These are phyloP conservation scores for Plutomurus gul DNA, from an alignment of 1,140 invertebrate species.

Conservation along the genomic window DNA sequence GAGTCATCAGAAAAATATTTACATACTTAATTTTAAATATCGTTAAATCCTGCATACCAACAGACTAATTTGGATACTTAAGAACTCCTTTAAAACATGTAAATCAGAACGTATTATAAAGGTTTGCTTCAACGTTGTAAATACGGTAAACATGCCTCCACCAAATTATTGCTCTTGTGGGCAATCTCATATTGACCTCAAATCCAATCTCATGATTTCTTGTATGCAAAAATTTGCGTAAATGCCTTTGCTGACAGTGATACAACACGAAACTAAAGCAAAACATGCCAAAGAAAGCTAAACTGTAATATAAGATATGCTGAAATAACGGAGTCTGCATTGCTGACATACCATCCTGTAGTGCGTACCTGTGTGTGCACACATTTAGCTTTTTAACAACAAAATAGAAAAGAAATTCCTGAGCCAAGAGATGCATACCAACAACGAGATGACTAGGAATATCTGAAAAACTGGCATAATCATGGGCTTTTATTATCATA, in stretches of 20 bases:
- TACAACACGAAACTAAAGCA: neutral
- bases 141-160: too few relatives aligned
- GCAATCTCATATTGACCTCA: too few relatives aligned
- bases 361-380: neutral
- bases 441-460: too few relatives aligned
- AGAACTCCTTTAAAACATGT: too few relatives aligned
- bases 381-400: neutral
- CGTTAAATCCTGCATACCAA: too few relatives aligned
- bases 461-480: neutral
- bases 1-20: too few relatives aligned
- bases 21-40: too few relatives aligned
- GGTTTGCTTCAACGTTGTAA: too few relatives aligned
- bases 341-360: neutral
- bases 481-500: neutral
- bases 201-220: neutral
- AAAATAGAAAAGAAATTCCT: slow-evolving; percentile 12
- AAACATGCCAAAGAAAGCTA: neutral
- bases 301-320: neutral
- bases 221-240: too few relatives aligned
- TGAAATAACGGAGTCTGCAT: neutral
- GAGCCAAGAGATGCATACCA: neutral
- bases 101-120: too few relatives aligned
- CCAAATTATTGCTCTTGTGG: too few relatives aligned
- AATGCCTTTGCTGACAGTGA: neutral
- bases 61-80: too few relatives aligned